These are phyloP conservation scores for Castor canadensis DNA, from an alignment of 2,113 vertebrate species.

Conservation along the genomic window DNA sequence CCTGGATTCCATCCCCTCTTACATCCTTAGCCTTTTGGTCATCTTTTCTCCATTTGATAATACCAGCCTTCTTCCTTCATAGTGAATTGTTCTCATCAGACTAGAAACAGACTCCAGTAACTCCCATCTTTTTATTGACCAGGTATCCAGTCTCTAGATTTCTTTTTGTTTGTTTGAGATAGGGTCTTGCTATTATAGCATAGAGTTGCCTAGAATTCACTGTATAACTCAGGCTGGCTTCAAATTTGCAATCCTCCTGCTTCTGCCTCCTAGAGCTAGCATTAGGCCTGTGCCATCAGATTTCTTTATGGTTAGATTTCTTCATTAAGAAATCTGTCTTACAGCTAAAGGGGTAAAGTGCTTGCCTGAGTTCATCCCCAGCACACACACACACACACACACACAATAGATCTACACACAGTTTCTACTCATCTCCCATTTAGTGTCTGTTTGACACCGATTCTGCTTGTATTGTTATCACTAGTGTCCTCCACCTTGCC, in stretches of 20 bases:
- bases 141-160: not conserved
- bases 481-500: not conserved
- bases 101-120: not conserved
- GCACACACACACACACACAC: no score
- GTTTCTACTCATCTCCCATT: not conserved
- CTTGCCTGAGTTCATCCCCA: no score
- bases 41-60: not conserved
- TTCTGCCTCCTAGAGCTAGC: not conserved
- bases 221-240: not conserved
- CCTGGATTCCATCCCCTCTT: accelerated
- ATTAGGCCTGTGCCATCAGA: not conserved
- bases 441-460: not conserved
- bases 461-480: not conserved
- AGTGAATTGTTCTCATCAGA: not conserved
- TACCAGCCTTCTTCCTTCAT: not conserved
- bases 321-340: not conserved
- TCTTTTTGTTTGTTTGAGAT: not conserved
- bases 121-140: not conserved
- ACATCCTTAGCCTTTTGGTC: not conserved
- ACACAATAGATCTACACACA: no score
- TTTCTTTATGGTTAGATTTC: constrained; percentile 18
- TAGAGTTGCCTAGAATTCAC: no score
- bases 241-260: not conserved
- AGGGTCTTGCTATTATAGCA: not conserved
- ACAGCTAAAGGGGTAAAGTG: no score